These are phyloP conservation scores for Meteorus sp. DNA, from an alignment of 1,140 invertebrate genomes.

Conservation along the genomic window DNA sequence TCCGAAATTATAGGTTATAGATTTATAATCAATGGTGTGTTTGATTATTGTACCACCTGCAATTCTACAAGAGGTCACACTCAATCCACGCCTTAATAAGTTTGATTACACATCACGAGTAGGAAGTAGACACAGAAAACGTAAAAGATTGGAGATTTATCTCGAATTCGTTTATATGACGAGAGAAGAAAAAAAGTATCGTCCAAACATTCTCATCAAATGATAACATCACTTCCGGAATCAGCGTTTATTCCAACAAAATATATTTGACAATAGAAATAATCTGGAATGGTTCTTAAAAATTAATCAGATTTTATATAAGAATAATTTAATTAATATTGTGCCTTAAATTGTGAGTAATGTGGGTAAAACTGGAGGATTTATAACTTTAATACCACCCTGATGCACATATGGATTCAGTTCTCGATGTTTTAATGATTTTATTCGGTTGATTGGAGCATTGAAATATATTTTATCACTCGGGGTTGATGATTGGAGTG, in stretches of 20 bases:
- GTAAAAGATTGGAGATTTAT: slow-evolving; percentile 2
- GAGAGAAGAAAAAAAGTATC: no score
- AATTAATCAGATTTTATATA: no score
- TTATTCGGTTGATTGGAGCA: slow-evolving; percentile 29
- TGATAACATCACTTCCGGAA: not conserved
- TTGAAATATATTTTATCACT: no score
- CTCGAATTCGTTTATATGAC: not conserved
- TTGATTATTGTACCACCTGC: slow-evolving; percentile 30
- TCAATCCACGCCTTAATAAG: slow-evolving; percentile 10
- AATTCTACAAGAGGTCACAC: slow-evolving; percentile 35
- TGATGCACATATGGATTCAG: no score
- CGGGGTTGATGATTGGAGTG: not conserved
- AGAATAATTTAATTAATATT: no score
- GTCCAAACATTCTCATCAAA: not conserved
- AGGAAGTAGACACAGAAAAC: not conserved
- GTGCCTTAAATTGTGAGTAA: no score
- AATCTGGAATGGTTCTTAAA: slow-evolving; percentile 28
- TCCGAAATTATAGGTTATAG: slow-evolving; percentile 42
- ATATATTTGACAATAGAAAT: slow-evolving; percentile 38
- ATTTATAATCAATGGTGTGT: slow-evolving; percentile 48
- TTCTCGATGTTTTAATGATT: no score
- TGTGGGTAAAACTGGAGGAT: no score
- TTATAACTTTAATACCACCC: no score
- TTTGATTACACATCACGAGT: not conserved
- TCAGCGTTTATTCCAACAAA: slow-evolving; percentile 7